Evolutionary conservation across 2,797 vertebrate species (phyloP).

Genomic region (Oceanodroma leucorhoa): DNA sequence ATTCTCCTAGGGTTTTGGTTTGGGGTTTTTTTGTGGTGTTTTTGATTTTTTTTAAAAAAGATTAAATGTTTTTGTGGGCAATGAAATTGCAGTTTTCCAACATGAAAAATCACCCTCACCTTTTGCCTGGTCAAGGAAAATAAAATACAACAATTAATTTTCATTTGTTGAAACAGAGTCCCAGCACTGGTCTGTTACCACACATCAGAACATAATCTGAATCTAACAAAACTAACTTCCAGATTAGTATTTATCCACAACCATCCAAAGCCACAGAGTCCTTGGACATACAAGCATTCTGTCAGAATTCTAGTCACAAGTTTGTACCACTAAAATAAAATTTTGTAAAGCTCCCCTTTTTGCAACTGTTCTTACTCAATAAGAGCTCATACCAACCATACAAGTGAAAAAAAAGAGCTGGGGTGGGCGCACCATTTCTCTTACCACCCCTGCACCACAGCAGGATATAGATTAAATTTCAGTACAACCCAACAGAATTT

Average conservation of each 20-base stretch:
- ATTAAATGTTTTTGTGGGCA: not conserved
- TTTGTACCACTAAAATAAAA: not conserved
- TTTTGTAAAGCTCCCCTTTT: not conserved
- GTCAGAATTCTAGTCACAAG: not conserved
- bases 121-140: not conserved
- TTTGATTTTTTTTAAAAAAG: not conserved
- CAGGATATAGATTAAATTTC: not conserved
- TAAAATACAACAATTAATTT: not conserved
- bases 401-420: not conserved
- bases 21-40: not conserved
- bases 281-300: not conserved
- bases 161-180: not conserved
- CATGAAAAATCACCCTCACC: not conserved
- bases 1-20: not conserved
- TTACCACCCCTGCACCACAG: not conserved
- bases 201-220: not conserved
- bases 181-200: not conserved
- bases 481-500: not conserved
- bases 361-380: not conserved
- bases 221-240: not conserved
- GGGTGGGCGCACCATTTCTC: not conserved
- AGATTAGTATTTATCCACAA: not conserved
- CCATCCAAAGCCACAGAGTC: not conserved
- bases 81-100: not conserved
- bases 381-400: not conserved